Evolutionary conservation across 2,797 vertebrate genomes (phyloP).

Genomic region (Anguilla marmorata): DNA sequence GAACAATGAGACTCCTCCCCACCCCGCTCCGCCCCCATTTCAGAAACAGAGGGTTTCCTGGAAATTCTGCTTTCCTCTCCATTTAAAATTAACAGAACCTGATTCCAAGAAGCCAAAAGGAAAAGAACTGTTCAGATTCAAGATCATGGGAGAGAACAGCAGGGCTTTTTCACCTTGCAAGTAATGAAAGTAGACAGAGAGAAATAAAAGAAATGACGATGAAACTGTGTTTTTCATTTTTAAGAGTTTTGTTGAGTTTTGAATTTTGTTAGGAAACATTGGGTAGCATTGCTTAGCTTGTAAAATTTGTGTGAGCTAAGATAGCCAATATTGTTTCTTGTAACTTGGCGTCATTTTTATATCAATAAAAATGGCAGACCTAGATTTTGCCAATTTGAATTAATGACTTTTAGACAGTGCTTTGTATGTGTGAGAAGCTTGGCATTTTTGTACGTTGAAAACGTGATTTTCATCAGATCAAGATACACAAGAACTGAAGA

Average conservation of each 20-base stretch:
- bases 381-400: no score
- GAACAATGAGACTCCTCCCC: background rate
- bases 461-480: no score
- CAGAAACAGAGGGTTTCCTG: background rate
- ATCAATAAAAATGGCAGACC: no score
- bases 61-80: background rate
- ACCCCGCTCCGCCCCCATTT: background rate
- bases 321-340: no score
- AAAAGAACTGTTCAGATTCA: background rate
- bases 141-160: background rate
- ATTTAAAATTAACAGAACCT: background rate
- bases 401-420: no score
- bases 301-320: no score
- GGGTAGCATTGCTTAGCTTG: no score
- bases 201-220: background rate
- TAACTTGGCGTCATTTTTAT: no score
- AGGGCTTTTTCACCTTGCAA: background rate
- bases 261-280: background rate
- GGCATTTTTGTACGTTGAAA: no score
- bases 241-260: background rate
- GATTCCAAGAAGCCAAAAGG: background rate
- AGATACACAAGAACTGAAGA: no score
- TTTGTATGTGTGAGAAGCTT: no score
- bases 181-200: background rate
- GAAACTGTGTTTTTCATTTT: background rate